Evolutionary conservation across 1,140 invertebrate species (phyloP).

Genomic region (Aphidius gifuensis): DNA sequence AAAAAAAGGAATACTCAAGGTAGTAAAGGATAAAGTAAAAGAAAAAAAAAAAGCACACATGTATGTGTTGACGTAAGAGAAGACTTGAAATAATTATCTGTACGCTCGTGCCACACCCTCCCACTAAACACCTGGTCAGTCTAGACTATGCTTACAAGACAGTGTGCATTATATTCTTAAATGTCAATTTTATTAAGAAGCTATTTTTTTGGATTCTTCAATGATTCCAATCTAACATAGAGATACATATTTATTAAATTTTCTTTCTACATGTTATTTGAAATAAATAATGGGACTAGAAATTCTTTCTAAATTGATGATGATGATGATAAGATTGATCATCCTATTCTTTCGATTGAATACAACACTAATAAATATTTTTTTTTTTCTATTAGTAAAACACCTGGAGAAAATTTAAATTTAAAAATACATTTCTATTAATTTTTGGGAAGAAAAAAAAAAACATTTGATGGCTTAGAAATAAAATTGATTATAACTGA

Average conservation of each 20-base stretch:
- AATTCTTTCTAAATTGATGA: too few relatives aligned
- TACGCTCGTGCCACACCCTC: constrained; percentile 40
- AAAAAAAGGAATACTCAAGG: constrained; percentile 13
- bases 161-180: not conserved
- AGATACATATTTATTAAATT: too few relatives aligned
- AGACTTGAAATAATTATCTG: constrained; percentile 42
- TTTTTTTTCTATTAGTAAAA: not conserved
- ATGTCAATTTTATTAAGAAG: too few relatives aligned
- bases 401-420: not conserved
- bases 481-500: constrained; percentile 24
- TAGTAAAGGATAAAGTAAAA: constrained; percentile 3
- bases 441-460: too few relatives aligned
- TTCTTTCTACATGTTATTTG: too few relatives aligned
- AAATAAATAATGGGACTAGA: too few relatives aligned
- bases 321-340: too few relatives aligned
- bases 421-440: not conserved
- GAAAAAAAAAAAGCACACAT: constrained; percentile 20
- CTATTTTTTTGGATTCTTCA: too few relatives aligned
- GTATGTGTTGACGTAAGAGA: constrained; percentile 14
- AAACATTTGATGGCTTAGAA: not conserved
- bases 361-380: not conserved
- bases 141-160: constrained; percentile 31
- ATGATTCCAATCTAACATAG: too few relatives aligned
- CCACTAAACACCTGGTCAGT: constrained; percentile 36
- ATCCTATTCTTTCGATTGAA: too few relatives aligned